phyloP scores from a whole-genome alignment of 2,888 invertebrate species.

The Chrysotoxum bicinctum region DNA sequence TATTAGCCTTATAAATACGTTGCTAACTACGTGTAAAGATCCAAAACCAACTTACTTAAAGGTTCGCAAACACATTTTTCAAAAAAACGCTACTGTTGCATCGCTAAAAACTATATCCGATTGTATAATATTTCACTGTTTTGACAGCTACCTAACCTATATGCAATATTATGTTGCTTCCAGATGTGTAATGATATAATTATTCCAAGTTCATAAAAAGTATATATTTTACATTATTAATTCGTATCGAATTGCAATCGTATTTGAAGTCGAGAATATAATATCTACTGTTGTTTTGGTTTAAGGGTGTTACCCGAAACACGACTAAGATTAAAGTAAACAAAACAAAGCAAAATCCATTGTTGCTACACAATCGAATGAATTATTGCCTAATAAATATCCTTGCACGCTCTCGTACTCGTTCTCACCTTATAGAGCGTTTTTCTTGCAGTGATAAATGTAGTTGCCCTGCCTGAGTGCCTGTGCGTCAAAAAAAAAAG shows the following conservation, averaged over 20 bases:
- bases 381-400: constrained; percentile 67
- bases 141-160: constrained; percentile 18
- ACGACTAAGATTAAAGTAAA: constrained; percentile 2
- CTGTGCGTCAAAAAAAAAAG: constrained; percentile 25
- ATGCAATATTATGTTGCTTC: background rate
- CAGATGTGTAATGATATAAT: background rate
- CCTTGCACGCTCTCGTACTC: background rate
- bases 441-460: background rate
- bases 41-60: no score
- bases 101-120: no score
- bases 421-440: constrained; percentile 19
- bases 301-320: background rate
- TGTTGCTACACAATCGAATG: constrained; percentile 57
- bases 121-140: constrained; percentile 57
- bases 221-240: constrained; percentile 48
- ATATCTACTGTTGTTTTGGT: background rate
- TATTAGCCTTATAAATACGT: no score
- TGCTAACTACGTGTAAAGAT: no score
- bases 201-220: background rate
- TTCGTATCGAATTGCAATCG: constrained; percentile 34
- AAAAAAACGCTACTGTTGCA: background rate
- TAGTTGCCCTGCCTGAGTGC: background rate
- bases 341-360: constrained; percentile 14
- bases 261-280: background rate
- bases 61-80: background rate